Percentiles rank a stretch among this genome's conserved stretches.
Conservation (phyloP, 2,888 invertebrate species). For the Crocallis elinguaria region DNA sequence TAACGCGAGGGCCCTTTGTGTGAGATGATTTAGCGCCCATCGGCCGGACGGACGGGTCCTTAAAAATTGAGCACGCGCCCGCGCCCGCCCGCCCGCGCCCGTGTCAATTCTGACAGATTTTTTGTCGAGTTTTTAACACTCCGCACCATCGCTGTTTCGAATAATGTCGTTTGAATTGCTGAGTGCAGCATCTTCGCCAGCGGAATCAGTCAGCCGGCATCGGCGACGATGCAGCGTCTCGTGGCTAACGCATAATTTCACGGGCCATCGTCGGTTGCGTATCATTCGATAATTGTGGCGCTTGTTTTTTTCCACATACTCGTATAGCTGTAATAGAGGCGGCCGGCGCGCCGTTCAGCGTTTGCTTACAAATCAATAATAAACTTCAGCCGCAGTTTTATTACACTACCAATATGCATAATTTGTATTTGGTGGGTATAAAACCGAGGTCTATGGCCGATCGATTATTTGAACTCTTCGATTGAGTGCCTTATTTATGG, state of each 20-base stretch:
- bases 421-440: constrained; percentile 37
- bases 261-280: constrained; percentile 34
- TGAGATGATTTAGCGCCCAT: constrained; percentile 49
- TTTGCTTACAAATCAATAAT: constrained; percentile 39
- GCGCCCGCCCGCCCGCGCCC: constrained; percentile 10
- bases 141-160: background rate
- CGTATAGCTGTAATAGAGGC: constrained; percentile 30
- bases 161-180: background rate
- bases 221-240: constrained; percentile 9
- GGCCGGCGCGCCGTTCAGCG: constrained; percentile 10
- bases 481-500: constrained; percentile 43
- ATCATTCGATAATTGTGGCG: constrained; percentile 43
- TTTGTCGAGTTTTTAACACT: constrained; percentile 14
- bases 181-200: background rate
- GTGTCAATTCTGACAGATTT: constrained; percentile 14
- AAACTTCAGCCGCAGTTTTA: constrained; percentile 37
- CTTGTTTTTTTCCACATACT: constrained; percentile 36
- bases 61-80: constrained; percentile 43
- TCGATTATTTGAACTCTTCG: constrained; percentile 41
- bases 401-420: constrained; percentile 40
- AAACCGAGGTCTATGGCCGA: constrained; percentile 38
- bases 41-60: constrained; percentile 26
- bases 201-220: background rate
- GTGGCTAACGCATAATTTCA: constrained; percentile 30
- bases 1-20: constrained; percentile 49